These are phyloP conservation scores for Nymphicus hollandicus DNA, from an alignment of 2,113 vertebrate species.

Conservation along the genomic window DNA sequence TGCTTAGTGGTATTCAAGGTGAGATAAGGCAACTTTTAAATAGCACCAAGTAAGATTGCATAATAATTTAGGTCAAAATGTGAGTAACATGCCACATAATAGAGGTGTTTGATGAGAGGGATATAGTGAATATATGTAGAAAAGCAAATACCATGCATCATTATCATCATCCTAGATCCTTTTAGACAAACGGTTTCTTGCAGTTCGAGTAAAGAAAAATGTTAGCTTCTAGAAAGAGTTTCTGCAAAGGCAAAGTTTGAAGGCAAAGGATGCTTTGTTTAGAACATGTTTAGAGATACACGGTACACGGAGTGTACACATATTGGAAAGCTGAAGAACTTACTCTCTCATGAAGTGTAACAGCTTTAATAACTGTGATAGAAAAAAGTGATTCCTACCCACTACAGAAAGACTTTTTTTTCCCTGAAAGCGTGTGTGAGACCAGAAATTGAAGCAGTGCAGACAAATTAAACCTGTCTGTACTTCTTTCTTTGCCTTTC, in stretches of 20 bases:
- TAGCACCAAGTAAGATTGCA: background rate
- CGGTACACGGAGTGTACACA: background rate
- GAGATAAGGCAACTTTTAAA: constrained; percentile 41
- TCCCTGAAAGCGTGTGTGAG: background rate
- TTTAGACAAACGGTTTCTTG: background rate
- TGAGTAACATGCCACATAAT: background rate
- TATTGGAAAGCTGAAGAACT: background rate
- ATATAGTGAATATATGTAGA: background rate
- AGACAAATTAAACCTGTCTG: background rate
- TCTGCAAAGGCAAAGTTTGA: background rate
- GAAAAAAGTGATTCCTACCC: background rate
- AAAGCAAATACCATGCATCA: background rate
- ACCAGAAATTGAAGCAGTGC: background rate
- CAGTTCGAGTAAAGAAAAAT: background rate
- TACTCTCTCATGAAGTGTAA: background rate
- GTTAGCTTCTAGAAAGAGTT: background rate
- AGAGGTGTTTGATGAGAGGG: background rate
- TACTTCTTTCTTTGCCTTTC: background rate
- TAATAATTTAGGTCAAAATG: constrained; percentile 48
- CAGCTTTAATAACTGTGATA: background rate
- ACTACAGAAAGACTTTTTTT: background rate
- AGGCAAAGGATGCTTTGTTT: background rate
- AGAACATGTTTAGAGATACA: background rate
- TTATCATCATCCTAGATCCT: background rate
- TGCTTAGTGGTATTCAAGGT: constrained; percentile 15